Percentiles rank a stretch among this genome's conserved stretches.
These are phyloP conservation scores for Hetaerina titia DNA, from an alignment of 2,888 invertebrate genomes.

Conservation along the genomic window DNA sequence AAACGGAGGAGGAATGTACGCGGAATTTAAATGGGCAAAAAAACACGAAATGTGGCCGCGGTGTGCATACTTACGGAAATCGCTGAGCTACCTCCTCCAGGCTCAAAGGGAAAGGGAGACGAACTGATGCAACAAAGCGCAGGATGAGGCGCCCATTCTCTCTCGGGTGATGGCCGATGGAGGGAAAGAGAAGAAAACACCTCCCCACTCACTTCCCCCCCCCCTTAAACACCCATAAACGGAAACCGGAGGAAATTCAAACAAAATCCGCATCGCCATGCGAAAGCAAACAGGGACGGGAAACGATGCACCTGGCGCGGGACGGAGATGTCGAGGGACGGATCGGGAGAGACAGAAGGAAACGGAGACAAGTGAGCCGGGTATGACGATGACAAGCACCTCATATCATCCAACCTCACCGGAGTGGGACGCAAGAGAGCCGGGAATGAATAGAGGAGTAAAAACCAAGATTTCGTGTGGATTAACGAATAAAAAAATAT, in stretches of 20 bases:
- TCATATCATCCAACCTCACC: neutral
- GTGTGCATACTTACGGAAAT: neutral
- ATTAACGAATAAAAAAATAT: neutral
- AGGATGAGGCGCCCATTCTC: neutral
- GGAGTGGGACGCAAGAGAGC: neutral
- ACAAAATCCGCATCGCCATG: neutral
- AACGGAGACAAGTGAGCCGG: too few species aligned
- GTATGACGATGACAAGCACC: too few species aligned
- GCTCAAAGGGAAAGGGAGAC: neutral
- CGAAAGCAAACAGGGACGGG: neutral
- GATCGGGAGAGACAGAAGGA: too few species aligned
- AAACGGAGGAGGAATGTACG: too few species aligned
- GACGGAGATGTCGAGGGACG: too few species aligned
- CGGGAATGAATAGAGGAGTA: neutral
- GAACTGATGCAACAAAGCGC: neutral
- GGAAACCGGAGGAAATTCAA: neutral
- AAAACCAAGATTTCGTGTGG: neutral
- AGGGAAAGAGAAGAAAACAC: neutral
- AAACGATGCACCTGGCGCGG: neutral
- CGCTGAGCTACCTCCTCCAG: neutral
- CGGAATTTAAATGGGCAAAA: too few species aligned
- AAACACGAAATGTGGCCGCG: neutral
- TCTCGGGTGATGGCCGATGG: neutral
- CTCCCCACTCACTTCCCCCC: neutral
- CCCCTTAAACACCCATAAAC: neutral